Percentiles rank a stretch among this genome's conserved stretches.
Evolutionary conservation across 2,888 invertebrate species (phyloP).

Genomic region (Caenorhabditis sp.): DNA sequence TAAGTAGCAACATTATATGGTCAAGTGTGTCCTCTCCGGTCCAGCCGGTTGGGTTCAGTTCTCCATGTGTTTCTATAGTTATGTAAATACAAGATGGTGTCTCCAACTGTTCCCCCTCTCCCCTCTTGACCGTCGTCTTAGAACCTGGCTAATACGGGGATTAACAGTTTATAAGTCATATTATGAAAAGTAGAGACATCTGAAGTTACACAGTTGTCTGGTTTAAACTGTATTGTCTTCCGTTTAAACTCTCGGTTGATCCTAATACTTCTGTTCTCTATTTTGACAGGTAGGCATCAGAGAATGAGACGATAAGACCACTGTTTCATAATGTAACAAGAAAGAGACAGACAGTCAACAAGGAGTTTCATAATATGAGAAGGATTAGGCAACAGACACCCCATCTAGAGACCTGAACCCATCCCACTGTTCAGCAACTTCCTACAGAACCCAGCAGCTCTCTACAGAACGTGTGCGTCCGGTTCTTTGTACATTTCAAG

Average conservation of each 20-base stretch:
- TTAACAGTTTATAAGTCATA: conserved; percentile 9
- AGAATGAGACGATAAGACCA: conserved; percentile 1
- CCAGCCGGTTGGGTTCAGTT: conserved; percentile 15
- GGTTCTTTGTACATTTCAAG: too few species aligned
- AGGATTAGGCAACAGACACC: conserved; percentile 21
- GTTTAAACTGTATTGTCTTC: background rate
- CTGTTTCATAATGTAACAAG: conserved; percentile 11
- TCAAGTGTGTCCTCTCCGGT: conserved; percentile 35
- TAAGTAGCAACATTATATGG: conserved; percentile 48
- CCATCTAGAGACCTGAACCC: too few species aligned
- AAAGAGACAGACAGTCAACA: background rate
- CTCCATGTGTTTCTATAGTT: conserved; percentile 53
- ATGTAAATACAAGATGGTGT: conserved; percentile 49
- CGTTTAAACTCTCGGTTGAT: background rate
- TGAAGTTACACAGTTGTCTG: background rate
- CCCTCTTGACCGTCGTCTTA: conserved; percentile 41
- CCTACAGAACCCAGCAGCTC: too few species aligned
- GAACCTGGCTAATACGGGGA: conserved; percentile 13
- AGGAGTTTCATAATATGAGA: conserved; percentile 14
- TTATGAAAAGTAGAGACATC: background rate
- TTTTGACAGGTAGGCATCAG: background rate
- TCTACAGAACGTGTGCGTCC: too few species aligned
- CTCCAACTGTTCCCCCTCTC: conserved; percentile 12
- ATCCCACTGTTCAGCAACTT: too few species aligned
- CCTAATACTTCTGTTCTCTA: conserved; percentile 15